Evolutionary conservation across 2,797 vertebrate genomes (phyloP).

Genomic region (Gymnothorax javanicus): DNA sequence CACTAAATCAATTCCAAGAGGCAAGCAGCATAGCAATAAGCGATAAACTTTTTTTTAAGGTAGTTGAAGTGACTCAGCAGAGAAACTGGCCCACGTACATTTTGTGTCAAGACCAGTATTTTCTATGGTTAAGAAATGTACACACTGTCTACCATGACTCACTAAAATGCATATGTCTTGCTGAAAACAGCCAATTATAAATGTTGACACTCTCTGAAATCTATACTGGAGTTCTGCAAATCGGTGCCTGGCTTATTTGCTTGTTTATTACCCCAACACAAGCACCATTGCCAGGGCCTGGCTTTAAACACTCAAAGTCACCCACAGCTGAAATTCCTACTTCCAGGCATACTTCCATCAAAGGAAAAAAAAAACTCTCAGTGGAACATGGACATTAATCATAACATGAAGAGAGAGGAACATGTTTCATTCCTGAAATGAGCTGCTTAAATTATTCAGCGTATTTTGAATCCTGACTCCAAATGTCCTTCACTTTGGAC

Average conservation of each 20-base stretch:
- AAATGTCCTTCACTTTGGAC: slow-evolving; percentile 63
- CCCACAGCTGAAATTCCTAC: slow-evolving; percentile 2
- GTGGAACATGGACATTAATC: slow-evolving; percentile 68
- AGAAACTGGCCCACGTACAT: neutral
- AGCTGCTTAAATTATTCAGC: slow-evolving; percentile 79
- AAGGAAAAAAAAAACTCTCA: neutral
- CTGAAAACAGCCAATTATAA: neutral
- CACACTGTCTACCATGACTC: neutral
- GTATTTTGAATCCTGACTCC: slow-evolving; percentile 65
- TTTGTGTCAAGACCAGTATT: neutral
- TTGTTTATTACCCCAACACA: neutral
- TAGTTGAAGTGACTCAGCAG: neutral
- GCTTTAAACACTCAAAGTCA: neutral
- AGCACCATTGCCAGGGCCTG: neutral
- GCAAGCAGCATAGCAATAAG: neutral
- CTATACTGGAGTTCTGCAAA: neutral
- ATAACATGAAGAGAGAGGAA: slow-evolving; percentile 62
- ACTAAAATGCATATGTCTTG: neutral
- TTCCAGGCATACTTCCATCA: neutral
- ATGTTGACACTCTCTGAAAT: neutral
- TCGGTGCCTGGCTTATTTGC: neutral
- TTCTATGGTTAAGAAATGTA: neutral
- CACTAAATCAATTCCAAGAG: neutral
- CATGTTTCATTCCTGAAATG: slow-evolving; percentile 75
- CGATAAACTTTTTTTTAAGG: neutral